Evolutionary conservation across 2,888 invertebrate genomes (phyloP).

Genomic region (Gisinianus flammeolus): DNA sequence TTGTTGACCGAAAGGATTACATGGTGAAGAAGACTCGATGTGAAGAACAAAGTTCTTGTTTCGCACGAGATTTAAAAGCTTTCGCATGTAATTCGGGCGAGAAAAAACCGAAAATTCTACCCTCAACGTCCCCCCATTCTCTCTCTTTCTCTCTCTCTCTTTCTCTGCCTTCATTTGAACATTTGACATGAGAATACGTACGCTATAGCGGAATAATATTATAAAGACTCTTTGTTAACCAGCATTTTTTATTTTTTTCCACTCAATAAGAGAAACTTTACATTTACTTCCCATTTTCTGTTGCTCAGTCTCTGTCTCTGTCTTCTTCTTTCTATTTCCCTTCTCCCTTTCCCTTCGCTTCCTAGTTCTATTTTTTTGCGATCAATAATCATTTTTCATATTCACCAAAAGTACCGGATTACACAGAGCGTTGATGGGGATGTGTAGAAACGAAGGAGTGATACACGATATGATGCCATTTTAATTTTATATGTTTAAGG

Average conservation of each 20-base stretch:
- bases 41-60: conserved; percentile 38
- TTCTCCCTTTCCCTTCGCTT: not conserved
- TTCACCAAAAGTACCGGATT: too few species aligned
- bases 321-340: too few species aligned
- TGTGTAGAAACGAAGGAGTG: not conserved
- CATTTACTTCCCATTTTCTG: too few species aligned
- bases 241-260: conserved; percentile 34
- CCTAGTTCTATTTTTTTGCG: conserved; percentile 1
- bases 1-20: conserved; percentile 55
- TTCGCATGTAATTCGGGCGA: conserved; percentile 48
- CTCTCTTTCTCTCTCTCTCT: not conserved
- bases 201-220: not conserved
- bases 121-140: conserved; percentile 4
- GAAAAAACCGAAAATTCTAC: conserved; percentile 21
- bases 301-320: not conserved
- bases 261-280: conserved; percentile 36
- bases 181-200: not conserved
- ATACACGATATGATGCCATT: too few species aligned
- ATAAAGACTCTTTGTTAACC: conserved; percentile 14
- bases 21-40: conserved; percentile 17
- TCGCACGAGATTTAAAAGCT: conserved; percentile 55
- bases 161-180: not conserved
- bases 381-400: not conserved
- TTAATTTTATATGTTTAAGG: too few species aligned
- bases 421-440: not conserved